Conservation (phyloP, 2,888 invertebrate species). For the Rugalucina vietnamica region DNA sequence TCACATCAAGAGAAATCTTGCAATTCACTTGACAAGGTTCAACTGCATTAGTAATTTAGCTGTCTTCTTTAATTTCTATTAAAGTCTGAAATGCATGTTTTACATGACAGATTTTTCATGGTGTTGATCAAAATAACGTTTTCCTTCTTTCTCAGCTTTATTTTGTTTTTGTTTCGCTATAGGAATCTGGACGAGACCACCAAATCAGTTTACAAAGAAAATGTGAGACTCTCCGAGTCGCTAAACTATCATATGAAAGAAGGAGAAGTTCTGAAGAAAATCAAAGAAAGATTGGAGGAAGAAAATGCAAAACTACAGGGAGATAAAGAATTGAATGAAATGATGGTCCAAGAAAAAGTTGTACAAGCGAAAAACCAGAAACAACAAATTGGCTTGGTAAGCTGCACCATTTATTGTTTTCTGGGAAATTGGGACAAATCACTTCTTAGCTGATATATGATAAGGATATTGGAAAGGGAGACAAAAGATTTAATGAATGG, state of each 20-base stretch:
- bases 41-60: too few relatives aligned
- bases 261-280: slow-evolving; percentile 79
- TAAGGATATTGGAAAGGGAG: too few relatives aligned
- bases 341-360: slow-evolving; percentile 82
- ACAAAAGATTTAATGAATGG: slow-evolving; percentile 80
- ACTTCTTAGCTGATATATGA: too few relatives aligned
- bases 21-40: too few relatives aligned
- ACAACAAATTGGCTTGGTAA: slow-evolving; percentile 79
- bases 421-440: too few relatives aligned
- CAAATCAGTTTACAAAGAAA: slow-evolving; percentile 83
- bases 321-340: slow-evolving; percentile 80
- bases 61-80: too few relatives aligned
- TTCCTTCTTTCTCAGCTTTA: too few relatives aligned
- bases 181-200: slow-evolving; percentile 84
- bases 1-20: too few relatives aligned
- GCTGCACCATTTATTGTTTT: too few relatives aligned
- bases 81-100: too few relatives aligned
- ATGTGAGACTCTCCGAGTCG: slow-evolving; percentile 82
- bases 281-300: slow-evolving; percentile 71
- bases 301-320: slow-evolving; percentile 77
- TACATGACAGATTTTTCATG: too few relatives aligned
- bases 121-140: too few relatives aligned
- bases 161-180: background rate
- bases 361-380: slow-evolving; percentile 78
- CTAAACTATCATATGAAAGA: slow-evolving; percentile 82